A percentile compares a stretch with the other conserved stretches of the same genome.
These are phyloP conservation scores for Zaprionus nigranus DNA, from an alignment of 1,140 invertebrate species.

Conservation along the genomic window DNA sequence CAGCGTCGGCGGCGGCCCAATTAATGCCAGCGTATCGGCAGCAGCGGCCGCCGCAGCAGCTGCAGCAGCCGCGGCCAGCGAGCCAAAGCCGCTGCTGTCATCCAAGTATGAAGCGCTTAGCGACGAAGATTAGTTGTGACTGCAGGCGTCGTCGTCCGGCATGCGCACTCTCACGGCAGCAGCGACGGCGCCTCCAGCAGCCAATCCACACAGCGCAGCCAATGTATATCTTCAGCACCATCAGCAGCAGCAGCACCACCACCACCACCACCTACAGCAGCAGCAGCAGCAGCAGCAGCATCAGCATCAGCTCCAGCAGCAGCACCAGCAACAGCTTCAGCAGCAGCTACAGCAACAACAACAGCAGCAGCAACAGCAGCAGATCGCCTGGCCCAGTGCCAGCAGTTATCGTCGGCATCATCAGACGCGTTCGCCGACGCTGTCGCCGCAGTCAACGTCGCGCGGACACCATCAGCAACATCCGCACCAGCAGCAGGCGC, in stretches of 20 bases:
- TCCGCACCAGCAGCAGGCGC: slow-evolving; percentile 18
- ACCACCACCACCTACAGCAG: slow-evolving; percentile 26
- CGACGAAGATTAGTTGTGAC: slow-evolving; percentile 91
- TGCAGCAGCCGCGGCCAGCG: slow-evolving; percentile 83
- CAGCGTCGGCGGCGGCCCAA: slow-evolving; percentile 50
- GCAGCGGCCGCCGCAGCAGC: slow-evolving; percentile 75
- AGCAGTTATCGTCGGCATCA: slow-evolving; percentile 53
- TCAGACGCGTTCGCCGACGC: slow-evolving; percentile 11
- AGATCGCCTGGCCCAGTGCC: slow-evolving; percentile 36
- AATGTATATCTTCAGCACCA: slow-evolving; percentile 40
- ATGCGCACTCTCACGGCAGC: slow-evolving; percentile 56
- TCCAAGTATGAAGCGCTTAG: slow-evolving; percentile 94
- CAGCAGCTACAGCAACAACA: slow-evolving; percentile 26
- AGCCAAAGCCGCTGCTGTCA: slow-evolving; percentile 92
- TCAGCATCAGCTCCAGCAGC: slow-evolving; percentile 19
- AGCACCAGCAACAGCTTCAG: slow-evolving; percentile 38
- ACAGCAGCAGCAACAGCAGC: slow-evolving; percentile 30
- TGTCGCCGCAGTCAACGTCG: slow-evolving; percentile 17
- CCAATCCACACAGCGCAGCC: slow-evolving; percentile 39
- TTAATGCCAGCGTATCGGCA: slow-evolving; percentile 72
- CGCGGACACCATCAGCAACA: slow-evolving; percentile 29
- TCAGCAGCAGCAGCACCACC: slow-evolving; percentile 34
- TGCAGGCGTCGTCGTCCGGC: slow-evolving; percentile 79
- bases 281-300: slow-evolving; percentile 19
- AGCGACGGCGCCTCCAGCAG: slow-evolving; percentile 69